Base-by-base conservation (phyloP, 1,140 invertebrate species). In the Lasaia peninsularis region DNA sequence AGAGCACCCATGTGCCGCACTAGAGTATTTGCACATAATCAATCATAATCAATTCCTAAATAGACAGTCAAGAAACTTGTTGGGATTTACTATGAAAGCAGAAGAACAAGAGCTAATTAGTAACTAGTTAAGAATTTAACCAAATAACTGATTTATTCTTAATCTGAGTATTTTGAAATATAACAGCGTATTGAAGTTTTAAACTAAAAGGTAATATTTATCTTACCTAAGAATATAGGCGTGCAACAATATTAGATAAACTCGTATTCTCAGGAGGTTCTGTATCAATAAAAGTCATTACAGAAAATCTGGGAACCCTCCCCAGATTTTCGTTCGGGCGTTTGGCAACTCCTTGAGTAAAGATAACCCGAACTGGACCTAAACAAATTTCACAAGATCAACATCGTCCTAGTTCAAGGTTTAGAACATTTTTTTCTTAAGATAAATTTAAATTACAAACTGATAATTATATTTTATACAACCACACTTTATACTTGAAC, bases 241-340 rank as follows among this genome's bases (percentile, higher is more conserved):
- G 20, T 49, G 44, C 49, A 21, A 61, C 50, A 56, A 61, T 21
- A 56, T 56, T 49, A 56, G 60, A 58, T 40, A 48, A 54, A 52
- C 48, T 12, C 59, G 52, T 51, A 32, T 56, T n/a, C 37, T 33
- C 44, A 20, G 44, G 48, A 63, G 62, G 63, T 58, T 59, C 59
- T 62, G 56, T 63, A 60, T 65, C 67, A 70, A 75, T 70, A 73
- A 75, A 75, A 72, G 63, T 72, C 62, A 70, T 67, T 63, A 59
- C 63, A 52, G 49, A 56, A 56, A 66, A 75, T 73, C 63, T 64
- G 56, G 60, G 33, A 20, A 62, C 60, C n/a, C n/a, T n/a, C n/a
- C n/a, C n/a, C n/a, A n/a, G n/a, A n/a, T n/a, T n/a, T n/a, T n/a
- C n/a, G n/a, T n/a, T n/a, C n/a, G n/a, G n/a, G 49, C 56, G 59